Evolutionary conservation across 2,888 invertebrate genomes (phyloP).

Genomic region (Cataglyphis albicans): DNA sequence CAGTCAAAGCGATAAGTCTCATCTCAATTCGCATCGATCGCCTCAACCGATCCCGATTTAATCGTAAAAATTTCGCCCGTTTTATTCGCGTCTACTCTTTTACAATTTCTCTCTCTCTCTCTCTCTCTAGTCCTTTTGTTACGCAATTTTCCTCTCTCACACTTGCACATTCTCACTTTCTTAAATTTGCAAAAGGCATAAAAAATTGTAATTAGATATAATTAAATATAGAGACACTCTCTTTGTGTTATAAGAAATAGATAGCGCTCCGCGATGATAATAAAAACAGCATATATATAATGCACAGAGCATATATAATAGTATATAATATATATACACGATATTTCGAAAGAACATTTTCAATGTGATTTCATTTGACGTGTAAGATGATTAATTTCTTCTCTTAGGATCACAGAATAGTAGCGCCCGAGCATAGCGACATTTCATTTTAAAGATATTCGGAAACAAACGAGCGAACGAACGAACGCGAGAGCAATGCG

Average conservation of each 20-base stretch:
- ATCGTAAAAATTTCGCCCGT: constrained; percentile 63
- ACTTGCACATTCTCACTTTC: constrained; percentile 27
- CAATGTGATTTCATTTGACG: constrained; percentile 57
- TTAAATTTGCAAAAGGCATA: constrained; percentile 63
- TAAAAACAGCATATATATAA: constrained; percentile 70
- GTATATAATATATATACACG: constrained; percentile 61
- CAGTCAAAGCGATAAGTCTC: background rate
- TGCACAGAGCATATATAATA: constrained; percentile 54
- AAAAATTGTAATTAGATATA: constrained; percentile 66
- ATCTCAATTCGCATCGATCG: background rate
- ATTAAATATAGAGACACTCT: constrained; percentile 63
- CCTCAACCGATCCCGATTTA: constrained; percentile 27
- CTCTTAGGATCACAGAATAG: constrained; percentile 82
- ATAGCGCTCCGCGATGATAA: constrained; percentile 57
- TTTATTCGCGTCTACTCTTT: background rate
- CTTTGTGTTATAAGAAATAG: constrained; percentile 55
- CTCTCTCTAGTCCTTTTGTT: background rate
- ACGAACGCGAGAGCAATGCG: background rate
- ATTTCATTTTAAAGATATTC: constrained; percentile 75
- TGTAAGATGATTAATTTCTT: constrained; percentile 69
- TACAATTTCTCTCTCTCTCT: constrained; percentile 5
- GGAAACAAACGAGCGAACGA: constrained; percentile 72
- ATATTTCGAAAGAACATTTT: constrained; percentile 69
- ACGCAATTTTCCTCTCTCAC: background rate
- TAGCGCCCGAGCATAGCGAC: constrained; percentile 83